These are phyloP conservation scores for Dryobotodes eremita DNA, from an alignment of 2,888 invertebrate species.

Conservation along the genomic window DNA sequence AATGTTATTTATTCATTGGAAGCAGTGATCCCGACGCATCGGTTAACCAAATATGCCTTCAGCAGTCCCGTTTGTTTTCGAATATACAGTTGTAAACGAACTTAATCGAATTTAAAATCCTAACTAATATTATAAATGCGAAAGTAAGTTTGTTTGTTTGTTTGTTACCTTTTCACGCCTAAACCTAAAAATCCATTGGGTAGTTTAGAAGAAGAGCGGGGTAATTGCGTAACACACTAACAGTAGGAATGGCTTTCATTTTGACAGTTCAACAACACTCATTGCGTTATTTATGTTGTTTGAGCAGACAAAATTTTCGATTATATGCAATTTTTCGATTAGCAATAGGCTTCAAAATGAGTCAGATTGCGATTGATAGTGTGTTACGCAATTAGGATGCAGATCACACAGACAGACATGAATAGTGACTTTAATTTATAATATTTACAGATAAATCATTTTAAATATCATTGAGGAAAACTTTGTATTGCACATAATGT, in stretches of 20 bases:
- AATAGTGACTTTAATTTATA: neutral
- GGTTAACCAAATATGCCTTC: constrained; percentile 71
- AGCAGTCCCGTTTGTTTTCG: constrained; percentile 69
- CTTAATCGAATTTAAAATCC: constrained; percentile 68
- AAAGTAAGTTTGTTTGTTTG: no score
- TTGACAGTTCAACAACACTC: no score
- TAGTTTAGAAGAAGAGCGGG: neutral
- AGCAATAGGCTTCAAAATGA: no score
- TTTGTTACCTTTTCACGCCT: no score
- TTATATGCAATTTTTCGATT: no score
- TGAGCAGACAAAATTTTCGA: no score
- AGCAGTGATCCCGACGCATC: constrained; percentile 71
- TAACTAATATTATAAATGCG: no score
- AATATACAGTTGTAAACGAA: constrained; percentile 48
- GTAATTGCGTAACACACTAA: no score
- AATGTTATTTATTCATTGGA: constrained; percentile 76
- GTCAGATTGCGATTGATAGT: no score
- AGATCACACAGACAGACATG: neutral
- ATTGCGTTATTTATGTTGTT: no score
- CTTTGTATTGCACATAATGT: constrained; percentile 13
- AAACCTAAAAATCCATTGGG: neutral
- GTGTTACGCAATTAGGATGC: no score
- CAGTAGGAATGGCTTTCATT: no score
- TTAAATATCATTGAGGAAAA: constrained; percentile 37
- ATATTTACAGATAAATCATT: constrained; percentile 55